These are phyloP conservation scores for Antheraea yamamai DNA, from an alignment of 2,888 invertebrate genomes.

Conservation along the genomic window DNA sequence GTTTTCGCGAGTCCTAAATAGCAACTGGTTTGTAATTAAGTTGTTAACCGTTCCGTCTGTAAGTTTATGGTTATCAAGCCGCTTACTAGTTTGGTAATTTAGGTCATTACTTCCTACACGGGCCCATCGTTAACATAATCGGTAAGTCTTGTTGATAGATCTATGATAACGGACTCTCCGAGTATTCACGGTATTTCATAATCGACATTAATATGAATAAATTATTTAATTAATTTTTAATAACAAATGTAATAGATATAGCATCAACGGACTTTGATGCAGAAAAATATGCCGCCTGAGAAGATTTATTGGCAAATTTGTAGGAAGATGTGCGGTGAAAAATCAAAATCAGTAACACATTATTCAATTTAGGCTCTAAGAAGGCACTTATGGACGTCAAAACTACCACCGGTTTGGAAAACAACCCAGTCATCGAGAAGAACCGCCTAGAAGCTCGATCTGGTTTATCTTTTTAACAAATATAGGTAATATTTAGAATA, in stretches of 20 bases:
- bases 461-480: no score
- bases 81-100: slow-evolving; percentile 9
- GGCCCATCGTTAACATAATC: neutral
- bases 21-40: neutral
- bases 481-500: no score
- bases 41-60: neutral
- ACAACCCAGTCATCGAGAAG: no score
- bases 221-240: neutral
- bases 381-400: no score
- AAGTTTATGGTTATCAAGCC: neutral
- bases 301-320: neutral
- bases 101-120: slow-evolving; percentile 11
- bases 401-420: no score
- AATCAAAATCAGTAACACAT: no score
- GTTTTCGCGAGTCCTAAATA: neutral
- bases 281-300: neutral
- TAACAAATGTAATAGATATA: neutral
- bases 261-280: neutral
- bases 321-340: no score
- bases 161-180: neutral
- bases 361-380: no score
- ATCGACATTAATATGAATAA: neutral
- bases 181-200: neutral
- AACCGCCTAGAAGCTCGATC: no score
- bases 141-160: neutral